Evolutionary conservation across 2,888 invertebrate genomes (phyloP).

Genomic region (Coenonympha glycerion): DNA sequence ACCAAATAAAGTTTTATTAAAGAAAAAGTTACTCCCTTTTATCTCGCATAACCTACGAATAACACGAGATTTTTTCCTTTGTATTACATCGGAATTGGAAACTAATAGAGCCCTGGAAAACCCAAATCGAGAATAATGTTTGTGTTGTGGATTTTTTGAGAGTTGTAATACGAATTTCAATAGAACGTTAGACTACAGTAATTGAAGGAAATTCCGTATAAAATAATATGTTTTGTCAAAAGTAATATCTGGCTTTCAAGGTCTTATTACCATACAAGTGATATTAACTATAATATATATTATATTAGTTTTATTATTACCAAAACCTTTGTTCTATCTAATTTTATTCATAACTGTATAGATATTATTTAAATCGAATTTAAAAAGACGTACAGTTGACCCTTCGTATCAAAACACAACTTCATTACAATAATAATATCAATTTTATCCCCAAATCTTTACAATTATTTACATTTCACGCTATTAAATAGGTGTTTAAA

Average conservation of each 20-base stretch:
- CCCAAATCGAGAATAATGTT: constrained; percentile 14
- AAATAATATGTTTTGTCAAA: too few species aligned
- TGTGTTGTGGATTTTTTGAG: not conserved
- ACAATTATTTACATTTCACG: not conserved
- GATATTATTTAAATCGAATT: not conserved
- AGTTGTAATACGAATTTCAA: not conserved
- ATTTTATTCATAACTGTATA: too few species aligned
- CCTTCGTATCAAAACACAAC: not conserved
- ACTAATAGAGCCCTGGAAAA: constrained; percentile 22
- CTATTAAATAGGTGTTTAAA: not conserved
- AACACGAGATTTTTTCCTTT: constrained; percentile 50
- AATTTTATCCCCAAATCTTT: not conserved
- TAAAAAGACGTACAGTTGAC: not conserved
- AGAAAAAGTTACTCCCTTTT: constrained; percentile 46
- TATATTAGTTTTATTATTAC: too few species aligned
- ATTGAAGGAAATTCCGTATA: too few species aligned
- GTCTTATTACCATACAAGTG: too few species aligned
- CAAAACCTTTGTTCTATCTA: too few species aligned
- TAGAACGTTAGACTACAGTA: too few species aligned
- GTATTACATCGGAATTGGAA: constrained; percentile 28
- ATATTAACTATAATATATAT: too few species aligned
- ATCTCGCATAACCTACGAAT: constrained; percentile 43
- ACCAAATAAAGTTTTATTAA: constrained; percentile 57
- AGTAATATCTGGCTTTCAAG: too few species aligned
- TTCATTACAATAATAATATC: not conserved